Percentiles rank a stretch among this genome's conserved stretches.
These are phyloP conservation scores for Fregata magnificens DNA, from an alignment of 2,113 vertebrate genomes.

Conservation along the genomic window DNA sequence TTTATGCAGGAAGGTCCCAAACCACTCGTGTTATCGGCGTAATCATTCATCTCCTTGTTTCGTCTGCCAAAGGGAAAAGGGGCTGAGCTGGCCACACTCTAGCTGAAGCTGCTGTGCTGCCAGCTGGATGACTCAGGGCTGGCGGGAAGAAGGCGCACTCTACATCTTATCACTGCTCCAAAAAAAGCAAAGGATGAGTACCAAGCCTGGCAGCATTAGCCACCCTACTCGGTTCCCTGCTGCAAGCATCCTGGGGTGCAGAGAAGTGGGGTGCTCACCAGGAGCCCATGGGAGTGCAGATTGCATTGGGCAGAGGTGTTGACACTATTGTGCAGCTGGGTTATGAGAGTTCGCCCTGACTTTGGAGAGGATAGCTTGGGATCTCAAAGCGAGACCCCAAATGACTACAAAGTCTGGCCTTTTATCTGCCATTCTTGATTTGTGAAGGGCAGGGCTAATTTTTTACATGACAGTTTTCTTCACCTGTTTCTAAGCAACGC, in stretches of 20 bases:
- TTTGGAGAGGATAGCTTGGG: not conserved
- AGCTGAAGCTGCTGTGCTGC: not conserved
- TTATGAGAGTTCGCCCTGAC: fast-evolving
- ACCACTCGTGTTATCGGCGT: not conserved
- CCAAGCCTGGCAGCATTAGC: not conserved
- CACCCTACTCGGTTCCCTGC: not conserved
- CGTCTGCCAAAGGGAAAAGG: not conserved
- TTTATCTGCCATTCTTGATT: not conserved
- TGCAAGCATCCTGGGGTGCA: not conserved
- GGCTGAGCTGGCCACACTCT: not conserved
- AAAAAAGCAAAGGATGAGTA: not conserved
- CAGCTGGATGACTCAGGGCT: slow-evolving; percentile 36
- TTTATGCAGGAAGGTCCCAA: not conserved
- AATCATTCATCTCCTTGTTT: not conserved
- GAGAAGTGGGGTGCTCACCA: not conserved
- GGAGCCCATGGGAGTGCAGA: not conserved
- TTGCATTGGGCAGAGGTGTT: not conserved
- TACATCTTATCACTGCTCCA: not conserved
- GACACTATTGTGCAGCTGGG: not conserved
- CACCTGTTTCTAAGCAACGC: not conserved
- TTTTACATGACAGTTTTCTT: not conserved
- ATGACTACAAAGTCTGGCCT: not conserved
- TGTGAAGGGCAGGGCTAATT: not conserved
- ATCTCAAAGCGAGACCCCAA: not conserved
- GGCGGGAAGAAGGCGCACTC: not conserved